Evolutionary conservation across 2,888 invertebrate species (phyloP).

Genomic region (Julus scandinavius): DNA sequence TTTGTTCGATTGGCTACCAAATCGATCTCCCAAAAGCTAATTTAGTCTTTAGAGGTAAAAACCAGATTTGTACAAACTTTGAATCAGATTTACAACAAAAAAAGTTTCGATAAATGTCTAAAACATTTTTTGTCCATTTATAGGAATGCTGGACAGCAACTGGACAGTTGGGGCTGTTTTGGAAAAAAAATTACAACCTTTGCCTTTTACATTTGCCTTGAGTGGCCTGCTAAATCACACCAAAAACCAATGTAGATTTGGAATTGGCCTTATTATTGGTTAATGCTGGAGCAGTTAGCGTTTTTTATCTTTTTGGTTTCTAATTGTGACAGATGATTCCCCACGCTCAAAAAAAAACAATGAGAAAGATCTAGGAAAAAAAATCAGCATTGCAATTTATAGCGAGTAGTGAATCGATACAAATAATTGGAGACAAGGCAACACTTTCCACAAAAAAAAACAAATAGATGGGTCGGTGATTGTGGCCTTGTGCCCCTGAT

Average conservation of each 20-base stretch:
- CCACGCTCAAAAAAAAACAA: conserved; percentile 3
- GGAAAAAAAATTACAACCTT: conserved; percentile 91
- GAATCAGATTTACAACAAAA: no score
- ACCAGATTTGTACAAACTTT: neutral
- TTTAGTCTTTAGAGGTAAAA: conserved; percentile 87
- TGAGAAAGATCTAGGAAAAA: neutral
- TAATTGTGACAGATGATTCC: neutral
- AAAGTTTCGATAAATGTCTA: neutral
- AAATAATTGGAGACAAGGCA: neutral
- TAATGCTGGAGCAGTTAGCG: conserved; percentile 64
- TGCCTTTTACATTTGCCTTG: conserved; percentile 93
- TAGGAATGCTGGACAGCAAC: conserved; percentile 91
- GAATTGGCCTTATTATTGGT: conserved; percentile 94
- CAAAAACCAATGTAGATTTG: conserved; percentile 91
- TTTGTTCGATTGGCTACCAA: conserved; percentile 93
- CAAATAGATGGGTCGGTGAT: neutral
- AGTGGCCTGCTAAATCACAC: conserved; percentile 93
- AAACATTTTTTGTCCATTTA: conserved; percentile 60
- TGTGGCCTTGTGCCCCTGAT: neutral
- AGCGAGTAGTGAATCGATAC: neutral
- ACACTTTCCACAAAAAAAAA: neutral
- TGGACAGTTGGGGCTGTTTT: conserved; percentile 93
- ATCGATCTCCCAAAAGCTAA: conserved; percentile 93
- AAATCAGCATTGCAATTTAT: neutral
- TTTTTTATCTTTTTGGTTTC: conserved; percentile 45